These are phyloP conservation scores for Austrolebias charrua DNA, from an alignment of 2,797 vertebrate genomes.

Conservation along the genomic window DNA sequence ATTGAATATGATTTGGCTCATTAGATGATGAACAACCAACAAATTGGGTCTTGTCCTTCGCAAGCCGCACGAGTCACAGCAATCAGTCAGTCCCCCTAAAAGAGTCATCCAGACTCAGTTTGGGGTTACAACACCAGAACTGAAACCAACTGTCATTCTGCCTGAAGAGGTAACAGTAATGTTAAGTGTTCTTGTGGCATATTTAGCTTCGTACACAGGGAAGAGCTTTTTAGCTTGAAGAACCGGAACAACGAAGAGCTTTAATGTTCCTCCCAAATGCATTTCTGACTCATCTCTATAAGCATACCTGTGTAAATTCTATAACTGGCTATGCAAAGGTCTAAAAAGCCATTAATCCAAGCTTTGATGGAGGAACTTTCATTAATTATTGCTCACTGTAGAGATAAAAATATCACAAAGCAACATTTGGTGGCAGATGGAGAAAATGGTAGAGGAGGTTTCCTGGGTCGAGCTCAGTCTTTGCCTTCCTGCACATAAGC, in stretches of 20 bases:
- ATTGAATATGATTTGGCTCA: constrained; percentile 73
- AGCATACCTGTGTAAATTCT: constrained; percentile 12
- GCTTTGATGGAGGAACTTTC: constrained; percentile 17
- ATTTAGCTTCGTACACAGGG: constrained; percentile 25
- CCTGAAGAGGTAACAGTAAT: constrained; percentile 9
- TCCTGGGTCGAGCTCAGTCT: too few relatives aligned
- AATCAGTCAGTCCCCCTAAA: constrained; percentile 50
- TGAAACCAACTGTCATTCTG: constrained; percentile 10
- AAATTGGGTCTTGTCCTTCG: constrained; percentile 72
- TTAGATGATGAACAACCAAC: constrained; percentile 65
- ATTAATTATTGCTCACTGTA: constrained; percentile 52
- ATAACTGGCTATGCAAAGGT: not conserved
- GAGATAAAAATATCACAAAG: constrained; percentile 30
- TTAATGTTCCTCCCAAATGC: constrained; percentile 23
- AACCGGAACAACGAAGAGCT: constrained; percentile 20
- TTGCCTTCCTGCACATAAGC: too few relatives aligned
- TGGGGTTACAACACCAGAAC: constrained; percentile 28
- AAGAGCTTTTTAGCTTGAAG: constrained; percentile 39
- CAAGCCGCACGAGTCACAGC: constrained; percentile 52
- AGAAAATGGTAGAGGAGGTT: constrained; percentile 26
- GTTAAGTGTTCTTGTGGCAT: constrained; percentile 35
- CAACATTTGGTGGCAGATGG: constrained; percentile 56
- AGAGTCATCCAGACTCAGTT: constrained; percentile 46
- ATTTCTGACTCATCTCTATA: constrained; percentile 31
- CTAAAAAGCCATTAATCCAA: constrained; percentile 35